Evolutionary conservation across 2,888 invertebrate species (phyloP).

Genomic region (Chalcis sispes): DNA sequence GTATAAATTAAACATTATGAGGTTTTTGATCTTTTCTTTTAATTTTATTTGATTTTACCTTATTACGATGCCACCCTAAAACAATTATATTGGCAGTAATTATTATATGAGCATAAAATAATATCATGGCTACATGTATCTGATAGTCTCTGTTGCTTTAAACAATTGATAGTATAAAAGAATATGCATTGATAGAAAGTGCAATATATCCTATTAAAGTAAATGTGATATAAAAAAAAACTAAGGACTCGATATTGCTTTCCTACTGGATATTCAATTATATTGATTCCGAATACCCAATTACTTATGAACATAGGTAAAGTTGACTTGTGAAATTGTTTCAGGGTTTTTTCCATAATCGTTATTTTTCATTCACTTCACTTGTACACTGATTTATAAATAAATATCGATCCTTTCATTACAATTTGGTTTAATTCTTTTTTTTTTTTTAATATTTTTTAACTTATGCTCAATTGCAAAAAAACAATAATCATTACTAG

Average conservation of each 20-base stretch:
- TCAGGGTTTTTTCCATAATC: too few relatives aligned
- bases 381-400: too few relatives aligned
- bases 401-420: too few relatives aligned
- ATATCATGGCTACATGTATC: background rate
- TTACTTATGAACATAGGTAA: constrained; percentile 21
- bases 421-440: too few relatives aligned
- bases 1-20: too few relatives aligned
- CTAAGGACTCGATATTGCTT: constrained; percentile 52
- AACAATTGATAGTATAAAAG: background rate
- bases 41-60: too few relatives aligned
- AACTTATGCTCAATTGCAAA: too few relatives aligned
- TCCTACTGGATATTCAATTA: constrained; percentile 59
- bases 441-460: too few relatives aligned
- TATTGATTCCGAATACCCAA: constrained; percentile 60
- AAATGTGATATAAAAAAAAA: constrained; percentile 40
- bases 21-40: too few relatives aligned
- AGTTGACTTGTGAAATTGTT: background rate
- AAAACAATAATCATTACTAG: too few relatives aligned
- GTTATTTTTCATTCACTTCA: too few relatives aligned
- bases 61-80: constrained; percentile 24
- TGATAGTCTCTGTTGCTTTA: background rate
- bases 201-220: background rate
- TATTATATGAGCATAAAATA: constrained; percentile 5
- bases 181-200: background rate
- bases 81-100: background rate